Evolutionary conservation across 2,888 invertebrate species (phyloP).

Genomic region (Oscheius onirici): DNA sequence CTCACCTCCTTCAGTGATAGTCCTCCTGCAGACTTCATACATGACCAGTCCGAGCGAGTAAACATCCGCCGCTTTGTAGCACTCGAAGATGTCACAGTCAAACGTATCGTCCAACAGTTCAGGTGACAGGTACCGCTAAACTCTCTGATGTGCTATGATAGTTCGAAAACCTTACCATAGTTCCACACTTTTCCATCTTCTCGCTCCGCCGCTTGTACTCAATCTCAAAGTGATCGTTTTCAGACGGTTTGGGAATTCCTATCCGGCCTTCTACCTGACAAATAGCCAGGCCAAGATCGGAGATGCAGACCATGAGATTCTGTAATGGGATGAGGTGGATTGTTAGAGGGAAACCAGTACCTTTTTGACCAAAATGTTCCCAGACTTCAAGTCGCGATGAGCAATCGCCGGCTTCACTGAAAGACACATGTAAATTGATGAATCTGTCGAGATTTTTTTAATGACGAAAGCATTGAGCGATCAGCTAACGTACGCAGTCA

Average conservation of each 20-base stretch:
- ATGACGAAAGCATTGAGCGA: too few relatives aligned
- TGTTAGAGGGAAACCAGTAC: background rate
- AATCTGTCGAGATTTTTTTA: too few relatives aligned
- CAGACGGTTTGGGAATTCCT: slow-evolving; percentile 1
- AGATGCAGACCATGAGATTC: slow-evolving; percentile 25
- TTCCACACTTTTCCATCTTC: slow-evolving; percentile 14
- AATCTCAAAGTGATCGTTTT: background rate
- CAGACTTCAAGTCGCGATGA: slow-evolving; percentile 22
- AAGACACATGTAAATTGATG: too few relatives aligned
- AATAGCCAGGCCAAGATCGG: slow-evolving; percentile 17
- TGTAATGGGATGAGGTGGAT: background rate
- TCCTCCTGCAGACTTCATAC: slow-evolving; percentile 23
- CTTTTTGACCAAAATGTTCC: slow-evolving; percentile 11
- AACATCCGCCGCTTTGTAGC: slow-evolving; percentile 19
- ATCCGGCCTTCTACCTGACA: slow-evolving; percentile 1
- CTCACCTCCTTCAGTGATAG: background rate
- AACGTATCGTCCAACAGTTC: slow-evolving; percentile 17
- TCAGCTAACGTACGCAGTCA: too few relatives aligned
- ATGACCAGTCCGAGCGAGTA: slow-evolving; percentile 27
- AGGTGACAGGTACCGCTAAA: slow-evolving; percentile 28
- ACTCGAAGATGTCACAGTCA: slow-evolving; percentile 8
- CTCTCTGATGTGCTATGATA: background rate
- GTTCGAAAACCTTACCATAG: background rate
- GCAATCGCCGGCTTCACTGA: slow-evolving; percentile 9
- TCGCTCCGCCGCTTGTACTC: background rate